Evolutionary conservation across 2,113 vertebrate species (phyloP).

Genomic region (Acanthochromis polyacanthus): DNA sequence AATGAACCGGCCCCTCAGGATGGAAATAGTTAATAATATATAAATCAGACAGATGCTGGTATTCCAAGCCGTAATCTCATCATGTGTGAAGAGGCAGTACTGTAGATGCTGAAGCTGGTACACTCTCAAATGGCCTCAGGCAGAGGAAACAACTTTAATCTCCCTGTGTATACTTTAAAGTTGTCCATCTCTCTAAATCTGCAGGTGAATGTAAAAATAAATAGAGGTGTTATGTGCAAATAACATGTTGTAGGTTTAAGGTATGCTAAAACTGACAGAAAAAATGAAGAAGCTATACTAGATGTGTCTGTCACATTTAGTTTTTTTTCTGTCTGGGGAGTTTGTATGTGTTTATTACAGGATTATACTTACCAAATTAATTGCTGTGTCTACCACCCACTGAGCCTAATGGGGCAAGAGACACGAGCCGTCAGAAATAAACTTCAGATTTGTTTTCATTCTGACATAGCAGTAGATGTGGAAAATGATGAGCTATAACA

Average conservation of each 20-base stretch:
- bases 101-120: neutral
- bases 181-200: neutral
- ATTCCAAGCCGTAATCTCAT: constrained; percentile 17
- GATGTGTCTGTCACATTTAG: too few species aligned
- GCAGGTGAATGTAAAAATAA: neutral
- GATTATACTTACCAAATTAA: too few species aligned
- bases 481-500: too few species aligned
- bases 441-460: too few species aligned
- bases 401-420: too few species aligned
- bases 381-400: too few species aligned
- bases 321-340: too few species aligned
- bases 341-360: too few species aligned
- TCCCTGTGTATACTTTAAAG: neutral
- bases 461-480: too few species aligned
- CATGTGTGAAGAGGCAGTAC: neutral
- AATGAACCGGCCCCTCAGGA: constrained; percentile 67
- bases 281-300: too few species aligned
- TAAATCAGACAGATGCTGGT: constrained; percentile 51
- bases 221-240: neutral
- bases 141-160: neutral
- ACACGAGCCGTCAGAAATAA: too few species aligned
- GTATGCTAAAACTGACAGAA: too few species aligned
- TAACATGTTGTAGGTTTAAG: neutral
- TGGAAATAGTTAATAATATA: constrained; percentile 64
- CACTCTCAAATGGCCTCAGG: neutral